These are phyloP conservation scores for Nemurella pictetii DNA, from an alignment of 2,888 invertebrate species.

Conservation along the genomic window DNA sequence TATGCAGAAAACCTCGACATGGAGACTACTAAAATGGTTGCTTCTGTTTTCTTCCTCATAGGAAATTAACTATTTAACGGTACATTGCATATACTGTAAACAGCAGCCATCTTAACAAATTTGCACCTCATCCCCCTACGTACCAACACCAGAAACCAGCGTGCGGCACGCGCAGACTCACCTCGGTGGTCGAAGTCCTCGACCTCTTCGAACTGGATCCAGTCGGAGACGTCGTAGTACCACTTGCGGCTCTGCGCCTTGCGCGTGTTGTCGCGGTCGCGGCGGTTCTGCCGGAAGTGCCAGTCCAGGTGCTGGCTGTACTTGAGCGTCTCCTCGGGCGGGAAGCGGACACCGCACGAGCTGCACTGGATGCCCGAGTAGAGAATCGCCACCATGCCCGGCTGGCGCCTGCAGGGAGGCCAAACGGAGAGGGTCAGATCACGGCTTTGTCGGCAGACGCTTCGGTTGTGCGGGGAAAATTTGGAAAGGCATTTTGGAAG, in stretches of 20 bases:
- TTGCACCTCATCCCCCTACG: too few relatives aligned
- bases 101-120: background rate
- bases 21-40: background rate
- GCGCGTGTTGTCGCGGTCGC: slow-evolving; percentile 81
- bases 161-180: slow-evolving; percentile 49
- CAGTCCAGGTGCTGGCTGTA: slow-evolving; percentile 97
- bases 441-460: too few relatives aligned
- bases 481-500: too few relatives aligned
- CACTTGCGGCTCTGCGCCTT: slow-evolving; percentile 84
- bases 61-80: slow-evolving; percentile 2
- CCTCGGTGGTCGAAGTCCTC: slow-evolving; percentile 89
- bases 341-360: slow-evolving; percentile 93
- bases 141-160: background rate
- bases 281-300: slow-evolving; percentile 95
- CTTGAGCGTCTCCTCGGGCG: slow-evolving; percentile 82
- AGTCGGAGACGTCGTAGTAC: slow-evolving; percentile 88
- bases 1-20: too few relatives aligned
- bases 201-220: slow-evolving; percentile 93
- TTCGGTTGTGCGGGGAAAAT: too few relatives aligned
- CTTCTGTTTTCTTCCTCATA: background rate
- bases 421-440: too few relatives aligned
- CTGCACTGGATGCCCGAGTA: slow-evolving; percentile 95
- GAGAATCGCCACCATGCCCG: slow-evolving; percentile 67
- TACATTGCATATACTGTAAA: slow-evolving; percentile 26
- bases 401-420: slow-evolving; percentile 66